Conservation (phyloP, 2,888 invertebrate species). For the Pammene aurita region DNA sequence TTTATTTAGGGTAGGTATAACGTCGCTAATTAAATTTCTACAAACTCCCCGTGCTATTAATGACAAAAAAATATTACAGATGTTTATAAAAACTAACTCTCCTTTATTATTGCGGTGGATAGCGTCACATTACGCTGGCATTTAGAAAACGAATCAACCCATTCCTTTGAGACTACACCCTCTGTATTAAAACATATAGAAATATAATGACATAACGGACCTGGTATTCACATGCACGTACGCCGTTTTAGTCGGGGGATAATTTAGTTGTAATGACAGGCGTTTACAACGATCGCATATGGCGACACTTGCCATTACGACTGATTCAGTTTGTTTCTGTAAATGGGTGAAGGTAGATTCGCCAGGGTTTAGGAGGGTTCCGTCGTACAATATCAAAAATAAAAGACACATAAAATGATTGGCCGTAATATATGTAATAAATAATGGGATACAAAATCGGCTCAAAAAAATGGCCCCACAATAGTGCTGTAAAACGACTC, state of each 20-base stretch:
- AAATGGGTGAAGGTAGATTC: background rate
- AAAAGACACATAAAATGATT: too few relatives aligned
- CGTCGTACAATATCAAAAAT: background rate
- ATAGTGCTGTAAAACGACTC: too few relatives aligned
- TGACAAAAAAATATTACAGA: background rate
- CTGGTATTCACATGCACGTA: background rate
- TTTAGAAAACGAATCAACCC: constrained; percentile 20
- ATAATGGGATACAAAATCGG: too few relatives aligned
- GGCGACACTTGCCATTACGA: constrained; percentile 53
- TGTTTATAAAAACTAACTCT: constrained; percentile 5
- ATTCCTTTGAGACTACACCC: constrained; percentile 59
- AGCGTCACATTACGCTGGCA: constrained; percentile 20
- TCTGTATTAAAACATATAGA: background rate
- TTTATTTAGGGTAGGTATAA: too few relatives aligned
- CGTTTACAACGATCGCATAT: constrained; percentile 70
- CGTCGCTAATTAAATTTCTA: background rate
- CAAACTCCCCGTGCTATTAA: background rate
- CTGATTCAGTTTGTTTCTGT: constrained; percentile 17
- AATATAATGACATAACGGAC: background rate
- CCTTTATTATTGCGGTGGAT: constrained; percentile 26
- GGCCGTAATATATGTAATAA: too few relatives aligned
- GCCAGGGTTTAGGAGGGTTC: background rate
- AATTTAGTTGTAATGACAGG: constrained; percentile 59
- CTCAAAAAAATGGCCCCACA: too few relatives aligned
- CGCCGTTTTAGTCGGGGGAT: background rate